These are phyloP conservation scores for Embidobia sp. DNA, from an alignment of 2,888 invertebrate genomes.

Conservation along the genomic window DNA sequence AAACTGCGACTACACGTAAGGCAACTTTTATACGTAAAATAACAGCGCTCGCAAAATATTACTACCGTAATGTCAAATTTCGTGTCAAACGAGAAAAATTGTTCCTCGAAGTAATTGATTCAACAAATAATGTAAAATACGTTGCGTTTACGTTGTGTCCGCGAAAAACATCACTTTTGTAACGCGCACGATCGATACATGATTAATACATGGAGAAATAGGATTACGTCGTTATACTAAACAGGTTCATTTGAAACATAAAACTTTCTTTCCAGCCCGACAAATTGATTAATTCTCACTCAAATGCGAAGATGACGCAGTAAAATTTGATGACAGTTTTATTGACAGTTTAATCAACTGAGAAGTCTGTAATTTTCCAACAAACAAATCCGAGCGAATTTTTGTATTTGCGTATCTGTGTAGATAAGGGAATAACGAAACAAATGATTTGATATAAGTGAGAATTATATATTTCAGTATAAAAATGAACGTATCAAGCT, in stretches of 20 bases:
- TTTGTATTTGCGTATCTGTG: background rate
- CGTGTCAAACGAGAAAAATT: slow-evolving; percentile 43
- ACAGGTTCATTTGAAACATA: too few species aligned
- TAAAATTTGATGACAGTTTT: too few species aligned
- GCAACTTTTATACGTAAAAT: slow-evolving; percentile 56
- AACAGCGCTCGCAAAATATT: slow-evolving; percentile 32
- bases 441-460: slow-evolving; percentile 21
- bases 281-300: too few species aligned
- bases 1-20: slow-evolving; percentile 44
- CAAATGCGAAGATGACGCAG: too few species aligned
- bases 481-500: slow-evolving; percentile 53
- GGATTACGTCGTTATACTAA: background rate
- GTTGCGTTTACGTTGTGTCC: slow-evolving; percentile 10
- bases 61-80: slow-evolving; percentile 45
- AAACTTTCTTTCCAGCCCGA: too few species aligned
- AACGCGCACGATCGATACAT: slow-evolving; percentile 6
- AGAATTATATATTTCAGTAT: slow-evolving; percentile 49
- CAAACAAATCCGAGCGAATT: background rate
- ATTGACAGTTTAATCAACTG: too few species aligned
- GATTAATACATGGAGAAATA: background rate
- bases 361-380: background rate
- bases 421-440: slow-evolving; percentile 8
- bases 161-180: slow-evolving; percentile 21
- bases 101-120: slow-evolving; percentile 43
- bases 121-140: slow-evolving; percentile 37